Evolutionary conservation across 2,797 vertebrate species (phyloP), one percentile per base, ranked within the genome.

Genomic region (Ara ararauna): DNA sequence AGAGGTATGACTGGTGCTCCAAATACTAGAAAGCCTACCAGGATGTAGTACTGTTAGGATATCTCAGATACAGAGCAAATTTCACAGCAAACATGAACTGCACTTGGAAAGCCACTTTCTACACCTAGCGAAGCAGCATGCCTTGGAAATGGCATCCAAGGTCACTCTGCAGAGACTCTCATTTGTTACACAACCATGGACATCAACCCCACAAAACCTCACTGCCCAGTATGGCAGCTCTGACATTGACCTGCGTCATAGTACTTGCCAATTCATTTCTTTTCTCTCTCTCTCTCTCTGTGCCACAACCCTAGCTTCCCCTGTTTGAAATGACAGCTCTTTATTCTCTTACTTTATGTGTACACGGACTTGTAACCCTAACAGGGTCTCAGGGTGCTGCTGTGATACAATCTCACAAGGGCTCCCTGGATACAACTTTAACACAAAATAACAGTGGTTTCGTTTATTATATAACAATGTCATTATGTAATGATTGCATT

Each of bases 191-290:
- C 3, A 56, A 2, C 13, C 11, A 10, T 5, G 29, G 32, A 66
- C 80, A 67, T 11, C 53, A 75, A 23, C 13, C n/a, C 13, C 3
- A 1, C 34, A 21, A 24, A 60, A 60, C 34, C 58, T 26, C 58
- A 26, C 58, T 60, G 11, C 61, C 30, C 1, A 0, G 10, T 9
- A 45, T 2, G 20, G 26, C 27, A 6, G 72, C 2, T 2, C 11
- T 26, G 45, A 24, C n/a, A 42, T 1, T 62, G 29, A 68, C 7
- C 45, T 34, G 42, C 32, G 9, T 38, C 60, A 30, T 5, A 32
- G 29, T 26, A 71, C 22, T n/a, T 32, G 23, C 38, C 15, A 5
- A 8, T 6, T 72, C 38, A n/a, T 51, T 47, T 50, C 44, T 47
- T 32, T 40, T 30, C 8, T 7, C 7, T 22, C 44, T 61, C 44